phyloP scores from a whole-genome alignment of 2,113 vertebrate species.

The Pongo pygmaeus region DNA sequence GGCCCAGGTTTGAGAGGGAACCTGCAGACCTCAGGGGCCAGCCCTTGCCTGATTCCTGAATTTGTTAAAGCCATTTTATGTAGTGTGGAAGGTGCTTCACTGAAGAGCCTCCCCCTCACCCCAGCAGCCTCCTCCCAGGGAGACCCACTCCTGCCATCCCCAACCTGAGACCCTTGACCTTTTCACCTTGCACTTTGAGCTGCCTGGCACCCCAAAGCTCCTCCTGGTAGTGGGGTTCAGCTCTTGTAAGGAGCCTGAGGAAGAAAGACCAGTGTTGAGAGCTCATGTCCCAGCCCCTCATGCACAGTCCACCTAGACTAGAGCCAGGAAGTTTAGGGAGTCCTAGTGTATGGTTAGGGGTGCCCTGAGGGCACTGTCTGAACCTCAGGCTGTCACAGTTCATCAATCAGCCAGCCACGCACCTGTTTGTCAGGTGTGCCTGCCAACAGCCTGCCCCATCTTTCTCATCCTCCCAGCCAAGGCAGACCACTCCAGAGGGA shows the following conservation, averaged over 20 bases:
- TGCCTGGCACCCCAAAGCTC: background rate
- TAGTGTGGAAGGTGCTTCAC: background rate
- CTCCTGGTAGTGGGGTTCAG: background rate
- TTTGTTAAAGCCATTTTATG: background rate
- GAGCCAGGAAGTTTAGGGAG: background rate
- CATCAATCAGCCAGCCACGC: background rate
- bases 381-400: background rate
- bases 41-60: background rate
- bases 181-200: constrained; percentile 38
- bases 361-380: background rate
- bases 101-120: background rate
- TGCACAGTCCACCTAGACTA: background rate
- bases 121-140: background rate
- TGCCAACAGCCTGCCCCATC: background rate
- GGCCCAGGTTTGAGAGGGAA: background rate
- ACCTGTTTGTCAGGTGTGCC: background rate
- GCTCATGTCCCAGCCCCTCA: background rate
- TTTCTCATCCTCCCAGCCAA: background rate
- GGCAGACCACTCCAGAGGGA: too few species aligned
- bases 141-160: background rate
- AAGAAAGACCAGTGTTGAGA: background rate
- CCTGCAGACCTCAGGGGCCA: background rate
- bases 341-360: background rate
- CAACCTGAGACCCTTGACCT: background rate
- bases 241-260: background rate